phyloP scores from a whole-genome alignment of 2,888 invertebrate species.

The Mimumesa dahlbomi region DNA sequence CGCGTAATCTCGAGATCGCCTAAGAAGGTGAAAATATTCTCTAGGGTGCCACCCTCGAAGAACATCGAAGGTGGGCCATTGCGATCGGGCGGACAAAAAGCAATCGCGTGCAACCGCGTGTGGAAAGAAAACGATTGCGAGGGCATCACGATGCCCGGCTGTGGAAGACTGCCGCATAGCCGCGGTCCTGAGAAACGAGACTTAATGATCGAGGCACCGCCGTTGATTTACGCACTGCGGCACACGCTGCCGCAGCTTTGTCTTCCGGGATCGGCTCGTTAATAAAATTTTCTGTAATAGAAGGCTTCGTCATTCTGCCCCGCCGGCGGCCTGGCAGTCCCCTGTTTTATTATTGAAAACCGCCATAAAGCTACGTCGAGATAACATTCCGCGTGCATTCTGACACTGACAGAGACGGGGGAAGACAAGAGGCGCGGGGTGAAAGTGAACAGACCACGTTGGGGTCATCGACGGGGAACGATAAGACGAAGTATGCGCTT shows the following conservation, averaged over 20 bases:
- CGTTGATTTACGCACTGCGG: constrained; percentile 62
- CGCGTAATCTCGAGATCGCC: background rate
- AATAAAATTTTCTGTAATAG: constrained; percentile 66
- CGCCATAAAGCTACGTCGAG: constrained; percentile 58
- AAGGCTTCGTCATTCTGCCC: constrained; percentile 54
- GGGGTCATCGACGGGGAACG: constrained; percentile 33
- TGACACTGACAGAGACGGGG: constrained; percentile 27
- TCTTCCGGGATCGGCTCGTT: constrained; percentile 71
- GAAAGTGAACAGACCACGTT: constrained; percentile 31
- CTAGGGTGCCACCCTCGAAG: constrained; percentile 11
- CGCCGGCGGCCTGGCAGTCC: constrained; percentile 31
- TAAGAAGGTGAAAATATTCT: background rate
- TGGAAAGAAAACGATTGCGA: constrained; percentile 29
- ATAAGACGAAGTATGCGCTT: constrained; percentile 46
- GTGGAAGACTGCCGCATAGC: constrained; percentile 12
- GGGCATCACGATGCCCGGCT: constrained; percentile 15
- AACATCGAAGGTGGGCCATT: constrained; percentile 9
- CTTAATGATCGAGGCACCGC: constrained; percentile 57
- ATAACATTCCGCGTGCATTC: constrained; percentile 47
- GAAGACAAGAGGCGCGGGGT: background rate
- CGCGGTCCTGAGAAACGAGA: constrained; percentile 31
- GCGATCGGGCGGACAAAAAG: constrained; percentile 19
- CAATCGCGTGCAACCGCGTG: constrained; percentile 25
- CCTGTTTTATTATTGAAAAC: constrained; percentile 66
- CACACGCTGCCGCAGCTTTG: constrained; percentile 56